A percentile compares a stretch with the other conserved stretches of the same genome.
Evolutionary conservation across 1,140 invertebrate species (phyloP).

Genomic region (Pararge aegeria): DNA sequence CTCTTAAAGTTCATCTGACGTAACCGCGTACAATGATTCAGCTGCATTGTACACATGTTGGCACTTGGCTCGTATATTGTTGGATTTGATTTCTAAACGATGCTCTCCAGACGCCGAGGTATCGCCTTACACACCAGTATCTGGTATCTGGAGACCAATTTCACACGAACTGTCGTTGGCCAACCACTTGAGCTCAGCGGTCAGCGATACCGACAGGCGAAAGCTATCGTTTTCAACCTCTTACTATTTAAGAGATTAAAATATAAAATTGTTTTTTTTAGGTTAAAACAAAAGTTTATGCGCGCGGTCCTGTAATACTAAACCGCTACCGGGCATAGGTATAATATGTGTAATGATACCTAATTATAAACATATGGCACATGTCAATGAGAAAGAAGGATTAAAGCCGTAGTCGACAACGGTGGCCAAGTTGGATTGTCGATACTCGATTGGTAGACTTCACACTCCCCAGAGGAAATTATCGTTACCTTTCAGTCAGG

Average conservation of each 20-base stretch:
- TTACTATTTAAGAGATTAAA: not conserved
- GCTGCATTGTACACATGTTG: conserved; percentile 65
- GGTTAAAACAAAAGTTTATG: too few species aligned
- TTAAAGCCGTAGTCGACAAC: too few species aligned
- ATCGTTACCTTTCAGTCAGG: too few species aligned
- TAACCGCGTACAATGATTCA: conserved; percentile 43
- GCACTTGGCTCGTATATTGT: conserved; percentile 49
- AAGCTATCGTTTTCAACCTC: conserved; percentile 23
- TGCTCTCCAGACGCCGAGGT: conserved; percentile 65
- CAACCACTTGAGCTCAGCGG: conserved; percentile 49
- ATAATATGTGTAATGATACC: too few species aligned
- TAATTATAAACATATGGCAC: too few species aligned
- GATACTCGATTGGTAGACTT: too few species aligned
- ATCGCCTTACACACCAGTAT: conserved; percentile 58
- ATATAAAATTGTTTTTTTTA: too few species aligned
- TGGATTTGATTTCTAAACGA: conserved; percentile 68
- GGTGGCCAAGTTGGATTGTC: too few species aligned
- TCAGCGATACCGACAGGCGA: conserved; percentile 17
- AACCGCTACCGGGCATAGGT: too few species aligned
- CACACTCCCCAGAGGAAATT: too few species aligned
- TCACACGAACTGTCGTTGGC: conserved; percentile 63
- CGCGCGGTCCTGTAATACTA: too few species aligned
- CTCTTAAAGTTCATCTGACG: conserved; percentile 29
- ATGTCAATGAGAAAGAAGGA: too few species aligned
- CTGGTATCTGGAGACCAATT: conserved; percentile 44